A percentile compares a stretch with the other conserved stretches of the same genome.
phyloP scores from a whole-genome alignment of 2,797 vertebrate species.

The Lateolabrax maculatus region DNA sequence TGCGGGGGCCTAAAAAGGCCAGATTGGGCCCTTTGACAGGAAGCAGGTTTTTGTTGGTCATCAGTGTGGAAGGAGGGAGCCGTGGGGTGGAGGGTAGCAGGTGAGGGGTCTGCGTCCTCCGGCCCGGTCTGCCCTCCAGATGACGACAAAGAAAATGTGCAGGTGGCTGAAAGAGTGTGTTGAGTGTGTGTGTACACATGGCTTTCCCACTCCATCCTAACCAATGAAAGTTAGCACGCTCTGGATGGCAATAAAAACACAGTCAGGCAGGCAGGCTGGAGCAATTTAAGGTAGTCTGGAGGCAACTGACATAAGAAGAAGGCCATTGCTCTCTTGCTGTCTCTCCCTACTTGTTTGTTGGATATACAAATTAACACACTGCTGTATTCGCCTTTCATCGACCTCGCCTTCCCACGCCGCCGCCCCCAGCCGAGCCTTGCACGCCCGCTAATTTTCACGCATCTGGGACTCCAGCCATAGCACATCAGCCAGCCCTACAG shows the following conservation, averaged over 20 bases:
- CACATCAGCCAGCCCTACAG: conserved; percentile 55
- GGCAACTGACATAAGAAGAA: conserved; percentile 54
- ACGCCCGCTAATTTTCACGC: conserved; percentile 71
- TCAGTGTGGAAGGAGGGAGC: conserved; percentile 22
- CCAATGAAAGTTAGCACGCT: conserved; percentile 64
- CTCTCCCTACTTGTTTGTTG: conserved; percentile 58
- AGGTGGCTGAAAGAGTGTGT: conserved; percentile 72
- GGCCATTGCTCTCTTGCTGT: conserved; percentile 49
- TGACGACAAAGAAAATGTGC: conserved; percentile 72
- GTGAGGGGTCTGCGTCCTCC: conserved; percentile 42
- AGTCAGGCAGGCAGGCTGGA: conserved; percentile 59
- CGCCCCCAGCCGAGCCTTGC: conserved; percentile 45
- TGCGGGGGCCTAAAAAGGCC: conserved; percentile 21
- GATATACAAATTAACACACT: conserved; percentile 66
- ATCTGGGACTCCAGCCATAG: conserved; percentile 58
- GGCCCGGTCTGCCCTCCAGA: conserved; percentile 69
- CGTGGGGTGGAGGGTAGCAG: background rate
- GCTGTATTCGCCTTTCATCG: conserved; percentile 64
- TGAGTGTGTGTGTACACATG: conserved; percentile 42
- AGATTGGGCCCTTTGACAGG: conserved; percentile 49
- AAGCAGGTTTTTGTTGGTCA: conserved; percentile 65
- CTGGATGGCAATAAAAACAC: conserved; percentile 73
- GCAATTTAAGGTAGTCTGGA: conserved; percentile 61
- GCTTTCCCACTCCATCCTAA: conserved; percentile 52
- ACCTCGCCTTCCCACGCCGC: conserved; percentile 24